Base-by-base conservation (phyloP, 2,113 vertebrate species). In the Neolamprologus sp. region DNA sequence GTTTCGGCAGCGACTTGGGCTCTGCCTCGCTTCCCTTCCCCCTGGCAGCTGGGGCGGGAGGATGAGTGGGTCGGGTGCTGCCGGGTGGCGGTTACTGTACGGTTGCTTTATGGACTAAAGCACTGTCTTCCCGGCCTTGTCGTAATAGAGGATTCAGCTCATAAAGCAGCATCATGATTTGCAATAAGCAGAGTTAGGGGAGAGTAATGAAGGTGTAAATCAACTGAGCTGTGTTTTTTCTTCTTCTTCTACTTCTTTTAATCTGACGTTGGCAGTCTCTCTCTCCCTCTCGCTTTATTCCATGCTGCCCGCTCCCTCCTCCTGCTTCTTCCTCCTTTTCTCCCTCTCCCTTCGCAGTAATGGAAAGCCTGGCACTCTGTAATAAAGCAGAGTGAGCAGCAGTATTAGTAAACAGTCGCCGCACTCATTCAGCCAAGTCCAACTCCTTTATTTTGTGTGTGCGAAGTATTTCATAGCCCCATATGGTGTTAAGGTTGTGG, bases 191-290 rank as follows among this genome's bases (percentile, higher is more conserved):
- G 91, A 94, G 93, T 94, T 93, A 93, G 90, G 82, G 87, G 86
- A 93, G 91, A 93, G 94, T 93, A 94, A 93, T 94, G 93, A 94
- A 95, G 93, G 95, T 89, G 92, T 95, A 93, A 95, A 95, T 95
- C 95, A 95, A 90, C 86, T 45, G 45, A 92, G 90, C 88, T 82
- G 19, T 85, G 75, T 83, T 92, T 60, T 12, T 71, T 23, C 63
- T 68, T 73, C 87, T 81, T 17, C 37, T 83, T 63, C 78, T 71
- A 55, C 86, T 88, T 91, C 89, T 91, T 93, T 92, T 92, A 91
- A 92, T 93, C 90, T 89, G 89, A 88, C 73, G 81, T 82, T 87
- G 87, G 89, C 89, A 85, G 57, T 21, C 78, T 54, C 78, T 21
- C 47, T 81, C 79, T 51, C 82, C 53, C 84, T 79, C 78, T 80